Evolutionary conservation across 2,888 invertebrate genomes (phyloP), one percentile per base, ranked within the genome.

Genomic region (Stenchaetothrips biformis): DNA sequence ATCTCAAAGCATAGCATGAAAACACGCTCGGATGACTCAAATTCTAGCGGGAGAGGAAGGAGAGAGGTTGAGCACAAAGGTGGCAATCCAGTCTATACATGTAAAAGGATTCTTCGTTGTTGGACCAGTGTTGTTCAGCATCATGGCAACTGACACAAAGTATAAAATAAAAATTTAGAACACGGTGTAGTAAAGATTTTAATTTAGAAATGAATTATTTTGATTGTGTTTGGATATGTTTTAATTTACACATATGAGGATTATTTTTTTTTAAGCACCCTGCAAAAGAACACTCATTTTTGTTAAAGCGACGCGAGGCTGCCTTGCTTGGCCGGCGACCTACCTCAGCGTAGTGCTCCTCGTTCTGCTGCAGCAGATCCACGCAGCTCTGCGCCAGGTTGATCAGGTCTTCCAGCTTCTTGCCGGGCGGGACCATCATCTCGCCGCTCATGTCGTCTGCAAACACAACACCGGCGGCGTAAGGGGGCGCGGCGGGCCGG

Each of bases 291-390:
- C 7, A 80, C 6, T 37, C 4, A 2, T 37, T 1, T 37, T 37
- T 37, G 37, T 37, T 37, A 37, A 37, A 37, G 37, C 37, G 37
- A 37, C 37, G 37, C 37, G 37, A 2, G 37, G 37, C 2, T 37
- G 37, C 37, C 37, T 37, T 21, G 77, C 37, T 37, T 4, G 1
- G 37, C 37, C 37, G 37, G 37, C 37, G 49, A 85, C 88, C 89
- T 91, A 99, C 99, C 96, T 99, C 99, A 83, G 99, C 97, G 88
- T 99, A 99, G 87, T 99, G 98, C 88, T 99, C 99, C 89, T 99
- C 99, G 87, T 99, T 99, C 88, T 99, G 99, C 88, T 99, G 99
- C 83, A 99, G 89, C 74, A 99, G 91, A 87, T 99, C 99, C 80
- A 99, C 98, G 88, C 99, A 99, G 78, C 99, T 90, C 87, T 99